Base-by-base conservation (phyloP, 1,140 invertebrate species). In the Cheumatopsyche charites region DNA sequence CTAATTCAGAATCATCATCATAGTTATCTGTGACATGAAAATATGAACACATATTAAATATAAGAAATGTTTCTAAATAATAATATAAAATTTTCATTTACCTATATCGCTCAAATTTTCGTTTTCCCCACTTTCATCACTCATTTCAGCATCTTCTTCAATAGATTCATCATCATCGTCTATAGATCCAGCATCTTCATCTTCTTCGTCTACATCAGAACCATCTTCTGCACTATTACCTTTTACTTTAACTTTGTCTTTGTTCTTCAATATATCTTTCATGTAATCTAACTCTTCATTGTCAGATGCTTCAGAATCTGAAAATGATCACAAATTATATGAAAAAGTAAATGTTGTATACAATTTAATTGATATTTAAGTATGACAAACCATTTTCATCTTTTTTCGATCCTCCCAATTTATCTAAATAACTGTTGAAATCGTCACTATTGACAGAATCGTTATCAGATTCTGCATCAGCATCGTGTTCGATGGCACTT, bases 371-470 rank as follows among this genome's bases (percentile, higher is more conserved):
- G n/a, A n/a, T n/a, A n/a, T 52, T 36, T 23, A 62, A n/a, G 4
- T 26, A 25, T 63, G 55, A 71, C 25, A 41, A n/a, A 66, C 52
- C 73, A 82, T 80, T 79, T 42, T 73, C 45, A 9, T 68, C 78
- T 62, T 79, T 81, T 61, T 78, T 81, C 5, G 79, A 76, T 0
- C 84, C 86, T 0, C 85, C 86, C 77, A 92, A 84, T 63, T 82
- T 84, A 77, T 91, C 89, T 41, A 95, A 81, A 82, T 94, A 91
- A n/a, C 89, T 88, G 72, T 93, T 90, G 82, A 98, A 97, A 79
- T 97, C 94, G 69, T 94, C 92, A 79, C 94, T 95, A 73, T 88
- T 90, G 1, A 97, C 90, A 77, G 93, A 95, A 47, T 92, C 92
- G 36, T 87, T 83, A 79, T 95, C 93, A 77, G 90, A 89, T 74